Conservation (phyloP, 92 coral and sea anemone genomes). For the Desmophyllum pertusum region DNA sequence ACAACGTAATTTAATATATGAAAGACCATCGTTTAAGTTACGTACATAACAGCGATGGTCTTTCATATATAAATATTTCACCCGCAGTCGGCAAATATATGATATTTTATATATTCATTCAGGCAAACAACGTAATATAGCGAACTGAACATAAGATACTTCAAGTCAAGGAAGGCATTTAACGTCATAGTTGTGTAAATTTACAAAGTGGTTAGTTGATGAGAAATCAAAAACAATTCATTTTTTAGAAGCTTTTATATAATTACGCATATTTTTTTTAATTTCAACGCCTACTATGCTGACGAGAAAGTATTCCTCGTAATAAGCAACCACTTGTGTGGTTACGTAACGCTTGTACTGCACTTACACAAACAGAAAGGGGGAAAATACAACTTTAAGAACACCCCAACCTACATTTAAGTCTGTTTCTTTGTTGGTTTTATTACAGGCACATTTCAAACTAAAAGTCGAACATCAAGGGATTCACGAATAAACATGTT, state of each 20-base stretch:
- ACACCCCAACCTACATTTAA: neutral
- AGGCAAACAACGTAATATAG: too few relatives aligned
- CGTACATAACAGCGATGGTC: too few relatives aligned
- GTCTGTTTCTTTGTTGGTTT: neutral
- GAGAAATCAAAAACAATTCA: neutral
- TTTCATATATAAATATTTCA: too few relatives aligned
- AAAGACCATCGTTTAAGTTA: too few relatives aligned
- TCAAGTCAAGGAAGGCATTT: neutral
- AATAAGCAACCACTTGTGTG: neutral
- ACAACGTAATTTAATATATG: too few relatives aligned
- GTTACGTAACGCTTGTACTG: conserved; percentile 3
- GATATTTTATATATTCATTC: too few relatives aligned
- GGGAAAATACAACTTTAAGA: neutral
- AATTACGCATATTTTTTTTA: neutral
- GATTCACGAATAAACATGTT: too few relatives aligned
- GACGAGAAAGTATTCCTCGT: neutral
- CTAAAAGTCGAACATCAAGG: too few relatives aligned
- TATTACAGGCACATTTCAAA: neutral
- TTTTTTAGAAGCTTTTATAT: neutral
- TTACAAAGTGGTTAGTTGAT: neutral
- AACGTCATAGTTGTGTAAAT: neutral
- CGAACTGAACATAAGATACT: too few relatives aligned
- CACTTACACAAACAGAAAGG: neutral
- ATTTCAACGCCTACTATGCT: neutral
- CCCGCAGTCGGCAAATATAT: too few relatives aligned